Base-by-base conservation (phyloP, 2,888 invertebrate genomes). In the Chironomus riparius region DNA sequence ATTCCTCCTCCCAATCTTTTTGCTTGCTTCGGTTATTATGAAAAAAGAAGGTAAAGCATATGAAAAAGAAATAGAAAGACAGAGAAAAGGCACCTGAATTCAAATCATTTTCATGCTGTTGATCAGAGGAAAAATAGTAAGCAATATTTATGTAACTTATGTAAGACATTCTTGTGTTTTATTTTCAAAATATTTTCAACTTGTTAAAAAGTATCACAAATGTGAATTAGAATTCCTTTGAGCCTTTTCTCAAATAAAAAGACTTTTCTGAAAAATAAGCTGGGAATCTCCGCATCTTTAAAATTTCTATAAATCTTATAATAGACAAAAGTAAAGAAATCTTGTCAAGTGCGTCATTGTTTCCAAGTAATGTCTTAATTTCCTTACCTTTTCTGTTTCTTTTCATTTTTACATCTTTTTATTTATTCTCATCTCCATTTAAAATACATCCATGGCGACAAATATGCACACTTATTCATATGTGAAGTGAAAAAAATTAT, bases 71-170 rank as follows among this genome's bases (percentile, higher is more conserved):
- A 50, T 50, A 50, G 50, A 15, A 50, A 50, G n/a, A 50, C 10
- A 38, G 0, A 38, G 10, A 72, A 65, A 56, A 72, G 72, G 38
- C 21, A 38, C 61, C 47, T 72, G 61, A 72, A 72, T 72, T 72
- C 38, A 72, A 72, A 72, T 72, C 72, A 72, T 72, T 72, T 56
- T 12, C 56, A 56, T 18, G 5, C 56, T 56, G 56, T 56, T 56
- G 56, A 56, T 56, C 56, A 56, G 4, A 56, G 15, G 56, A 7
- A 15, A 18, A n/a, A 56, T 2, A 15, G 15, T 56, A 2, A 18
- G 56, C 13, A 56, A 6, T 1, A 56, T 18, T 56, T 56, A 56
- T 56, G 15, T 4, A 15, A 13, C 48, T 48, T n/a, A 48, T 48
- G n/a, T 48, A 24, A 3, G 22, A 24, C 22, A 3, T 24, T 3